Evolutionary conservation across 2,113 vertebrate species (phyloP).

Genomic region (Alexandromys fortis): DNA sequence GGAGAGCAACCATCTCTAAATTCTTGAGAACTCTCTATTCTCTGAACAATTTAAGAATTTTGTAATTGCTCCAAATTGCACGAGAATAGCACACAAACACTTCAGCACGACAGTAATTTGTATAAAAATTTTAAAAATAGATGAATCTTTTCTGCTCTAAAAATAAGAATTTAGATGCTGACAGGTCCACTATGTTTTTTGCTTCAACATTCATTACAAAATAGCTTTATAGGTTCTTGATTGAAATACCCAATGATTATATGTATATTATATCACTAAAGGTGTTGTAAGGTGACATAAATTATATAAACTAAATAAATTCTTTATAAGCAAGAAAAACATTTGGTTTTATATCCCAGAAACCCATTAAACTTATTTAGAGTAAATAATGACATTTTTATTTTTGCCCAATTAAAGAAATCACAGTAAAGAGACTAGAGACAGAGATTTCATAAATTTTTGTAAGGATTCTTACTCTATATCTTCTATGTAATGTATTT

Average conservation of each 20-base stretch:
- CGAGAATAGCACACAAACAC: not conserved
- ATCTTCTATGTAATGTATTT: not conserved
- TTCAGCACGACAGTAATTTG: not conserved
- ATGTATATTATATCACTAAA: not conserved
- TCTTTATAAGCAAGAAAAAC: not conserved
- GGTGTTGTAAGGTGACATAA: not conserved
- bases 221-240: not conserved
- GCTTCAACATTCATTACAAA: not conserved
- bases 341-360: not conserved
- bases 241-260: not conserved
- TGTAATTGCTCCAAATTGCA: not conserved
- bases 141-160: not conserved
- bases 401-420: not conserved
- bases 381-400: not conserved
- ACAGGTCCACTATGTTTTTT: not conserved
- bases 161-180: not conserved
- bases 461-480: not conserved
- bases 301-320: not conserved
- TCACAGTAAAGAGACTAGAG: accelerated
- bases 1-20: not conserved
- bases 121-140: not conserved
- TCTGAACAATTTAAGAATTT: not conserved
- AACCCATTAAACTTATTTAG: not conserved
- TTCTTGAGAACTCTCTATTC: not conserved
- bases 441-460: not conserved